Conservation (phyloP, 2,888 invertebrate genomes). For the Orthosia gothica region DNA sequence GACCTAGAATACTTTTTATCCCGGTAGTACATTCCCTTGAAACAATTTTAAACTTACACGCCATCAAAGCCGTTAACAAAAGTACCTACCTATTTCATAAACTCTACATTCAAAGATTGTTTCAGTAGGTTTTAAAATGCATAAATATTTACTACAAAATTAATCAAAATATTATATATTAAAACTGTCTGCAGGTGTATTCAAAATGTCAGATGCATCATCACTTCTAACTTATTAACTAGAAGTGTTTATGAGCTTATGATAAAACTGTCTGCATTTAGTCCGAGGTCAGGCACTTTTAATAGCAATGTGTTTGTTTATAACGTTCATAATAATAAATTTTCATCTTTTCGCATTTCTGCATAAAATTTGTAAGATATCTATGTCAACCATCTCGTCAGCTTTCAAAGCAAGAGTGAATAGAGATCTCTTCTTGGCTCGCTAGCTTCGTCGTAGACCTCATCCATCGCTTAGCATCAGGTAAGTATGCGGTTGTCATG, state of each 20-base stretch:
- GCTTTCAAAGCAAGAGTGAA: too few relatives aligned
- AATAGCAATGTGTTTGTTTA: constrained; percentile 28
- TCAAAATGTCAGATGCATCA: background rate
- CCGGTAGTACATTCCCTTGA: too few relatives aligned
- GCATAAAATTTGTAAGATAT: too few relatives aligned
- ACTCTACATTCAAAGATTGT: background rate
- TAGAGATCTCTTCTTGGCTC: too few relatives aligned
- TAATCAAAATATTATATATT: background rate
- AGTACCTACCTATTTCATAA: too few relatives aligned
- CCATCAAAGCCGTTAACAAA: too few relatives aligned
- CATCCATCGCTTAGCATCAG: too few relatives aligned
- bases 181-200: constrained; percentile 5
- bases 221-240: background rate
- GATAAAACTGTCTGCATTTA: constrained; percentile 1
- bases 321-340: constrained; percentile 10
- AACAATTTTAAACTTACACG: too few relatives aligned
- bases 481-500: too few relatives aligned
- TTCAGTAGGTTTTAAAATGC: background rate
- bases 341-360: background rate
- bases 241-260: constrained; percentile 12
- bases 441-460: too few relatives aligned
- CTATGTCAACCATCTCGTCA: too few relatives aligned
- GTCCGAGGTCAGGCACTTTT: background rate
- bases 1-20: too few relatives aligned
- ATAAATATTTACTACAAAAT: background rate